A percentile compares a stretch with the other conserved stretches of the same genome.
phyloP scores from a whole-genome alignment of 1,140 invertebrate genomes.

The Periplaneta americana region DNA sequence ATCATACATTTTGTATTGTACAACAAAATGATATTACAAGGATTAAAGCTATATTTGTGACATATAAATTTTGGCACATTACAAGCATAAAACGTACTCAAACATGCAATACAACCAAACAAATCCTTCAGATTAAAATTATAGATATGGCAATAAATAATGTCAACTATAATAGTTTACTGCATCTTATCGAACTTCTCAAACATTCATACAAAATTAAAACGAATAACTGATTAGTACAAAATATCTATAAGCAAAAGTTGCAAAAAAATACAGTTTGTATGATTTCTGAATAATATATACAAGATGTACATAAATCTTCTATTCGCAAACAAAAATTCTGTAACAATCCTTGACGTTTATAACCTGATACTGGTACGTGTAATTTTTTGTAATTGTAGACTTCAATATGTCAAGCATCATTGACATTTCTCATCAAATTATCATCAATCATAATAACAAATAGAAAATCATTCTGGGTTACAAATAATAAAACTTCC shows the following conservation, averaged over 20 bases:
- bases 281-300: background rate
- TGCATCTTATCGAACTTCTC: background rate
- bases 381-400: too few relatives aligned
- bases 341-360: background rate
- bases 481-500: too few relatives aligned
- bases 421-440: too few relatives aligned
- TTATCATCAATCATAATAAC: too few relatives aligned
- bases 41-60: background rate
- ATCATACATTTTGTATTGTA: background rate
- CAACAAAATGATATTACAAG: background rate
- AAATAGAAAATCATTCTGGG: too few relatives aligned
- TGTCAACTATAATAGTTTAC: too few relatives aligned
- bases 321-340: background rate
- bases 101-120: background rate
- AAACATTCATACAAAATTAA: background rate
- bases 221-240: too few relatives aligned
- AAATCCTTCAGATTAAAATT: background rate
- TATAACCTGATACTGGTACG: too few relatives aligned
- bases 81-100: background rate
- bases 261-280: background rate
- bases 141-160: background rate
- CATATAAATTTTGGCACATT: background rate
- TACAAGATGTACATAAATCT: background rate
- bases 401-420: too few relatives aligned
- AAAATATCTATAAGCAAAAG: background rate